These are phyloP conservation scores for Aphis craccivora DNA, from an alignment of 1,140 invertebrate genomes.

Conservation along the genomic window DNA sequence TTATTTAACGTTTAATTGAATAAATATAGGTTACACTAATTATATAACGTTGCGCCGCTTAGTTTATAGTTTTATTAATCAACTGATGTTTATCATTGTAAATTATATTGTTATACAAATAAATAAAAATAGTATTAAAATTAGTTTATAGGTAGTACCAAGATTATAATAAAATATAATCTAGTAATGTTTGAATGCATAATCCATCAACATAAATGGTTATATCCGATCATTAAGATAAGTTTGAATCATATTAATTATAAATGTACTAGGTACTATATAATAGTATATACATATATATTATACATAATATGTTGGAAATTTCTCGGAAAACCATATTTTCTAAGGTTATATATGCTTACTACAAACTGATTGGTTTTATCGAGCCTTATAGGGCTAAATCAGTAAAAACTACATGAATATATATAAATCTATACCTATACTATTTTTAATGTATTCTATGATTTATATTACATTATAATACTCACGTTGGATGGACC, in stretches of 20 bases:
- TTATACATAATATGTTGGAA: not conserved
- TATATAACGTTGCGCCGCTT: not conserved
- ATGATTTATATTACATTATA: not conserved
- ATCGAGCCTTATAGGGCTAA: not conserved
- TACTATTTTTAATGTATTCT: not conserved
- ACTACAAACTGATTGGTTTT: not conserved
- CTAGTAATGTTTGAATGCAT: not conserved
- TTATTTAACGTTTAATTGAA: not conserved
- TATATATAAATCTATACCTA: not conserved
- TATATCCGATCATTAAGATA: not conserved
- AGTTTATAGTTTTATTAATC: not conserved
- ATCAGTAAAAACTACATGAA: not conserved
- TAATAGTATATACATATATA: too few species aligned
- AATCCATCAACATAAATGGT: not conserved
- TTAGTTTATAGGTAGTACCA: not conserved
- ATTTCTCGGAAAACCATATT: not conserved
- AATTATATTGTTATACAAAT: not conserved
- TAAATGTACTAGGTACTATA: not conserved
- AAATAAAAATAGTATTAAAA: not conserved
- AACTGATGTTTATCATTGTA: not conserved
- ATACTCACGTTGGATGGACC: constrained; percentile 26
- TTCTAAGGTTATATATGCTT: too few species aligned
- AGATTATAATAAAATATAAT: not conserved
- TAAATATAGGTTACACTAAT: not conserved
- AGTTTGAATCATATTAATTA: not conserved